Evolutionary conservation across 64 coral and sea anemone species (phyloP), one percentile per base, ranked within the genome.

Genomic region (Montipora sp.): DNA sequence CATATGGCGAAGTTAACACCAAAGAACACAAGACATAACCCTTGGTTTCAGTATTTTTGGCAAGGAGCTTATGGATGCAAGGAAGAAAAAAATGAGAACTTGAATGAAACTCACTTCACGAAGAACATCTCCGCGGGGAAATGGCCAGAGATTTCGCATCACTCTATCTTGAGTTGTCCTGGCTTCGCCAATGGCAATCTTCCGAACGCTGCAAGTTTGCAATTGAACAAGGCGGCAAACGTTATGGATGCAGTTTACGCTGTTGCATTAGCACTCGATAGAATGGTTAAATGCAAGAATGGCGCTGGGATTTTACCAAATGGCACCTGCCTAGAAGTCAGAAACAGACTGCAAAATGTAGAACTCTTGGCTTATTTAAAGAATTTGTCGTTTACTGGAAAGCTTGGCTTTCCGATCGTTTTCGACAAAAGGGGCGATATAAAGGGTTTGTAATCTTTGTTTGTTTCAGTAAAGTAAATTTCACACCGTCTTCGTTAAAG

Each of bases 191-290:
- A 77, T 4, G 59, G 16, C 46, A 12, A 6, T 5, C 10, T 93
- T 7, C 96, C 97, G 18, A 96, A 76, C 10, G 94, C 94, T 6
- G 70, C 46, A 2, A 18, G 47, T 8, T 21, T 99, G 3, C 94
- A 96, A 49, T 59, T 96, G 16, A 99, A 96, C 59, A 99, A 99
- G 47, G 88, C 95, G 1, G 83, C 98, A 0, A 99, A 99, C 19
- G 98, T 99, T 2, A 99, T 99, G 98, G 98, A 99, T 36, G 94
- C 94, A 9, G 98, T 99, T 19, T 94, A 99, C 36, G 46, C 98
- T 21, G 90, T 98, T 12, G 98, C 94, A 2, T 80, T 87, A 22
- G 94, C 92, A 1, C 82, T 99, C 22, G 75, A 99, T 1, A 85
- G 79, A 5, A 90, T 99, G 78, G 50, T 90, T 7, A 96, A 92